Evolutionary conservation across 2,113 vertebrate species (phyloP), one percentile per base, ranked within the genome.

Genomic region (Anarrhichthys ocellatus): DNA sequence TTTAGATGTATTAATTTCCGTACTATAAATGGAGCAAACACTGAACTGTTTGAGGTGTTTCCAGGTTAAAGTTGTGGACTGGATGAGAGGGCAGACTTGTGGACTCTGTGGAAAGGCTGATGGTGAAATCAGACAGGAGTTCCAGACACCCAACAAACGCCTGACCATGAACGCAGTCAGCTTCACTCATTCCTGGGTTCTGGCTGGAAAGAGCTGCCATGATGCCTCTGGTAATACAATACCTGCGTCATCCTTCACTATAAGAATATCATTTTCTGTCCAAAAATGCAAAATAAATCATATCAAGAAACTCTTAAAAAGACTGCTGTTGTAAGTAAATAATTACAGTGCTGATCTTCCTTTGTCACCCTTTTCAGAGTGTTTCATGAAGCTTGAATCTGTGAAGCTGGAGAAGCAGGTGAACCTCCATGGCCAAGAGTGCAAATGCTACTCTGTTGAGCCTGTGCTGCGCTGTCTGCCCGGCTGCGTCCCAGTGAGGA

Each of bases 91-190:
- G 67, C 88, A 96, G 90, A 96, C 94, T 1, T 96, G 94, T 84
- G 96, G 96, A 76, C 86, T 97, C 44, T 97, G 96, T 85, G 96
- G 96, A 91, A 96, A 83, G 66, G 95, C 93, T 6, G 94, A 97
- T 13, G 96, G 94, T 20, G 95, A 97, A 87, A 71, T 82, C 44
- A 92, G 88, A 81, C 89, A 92, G 76, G 96, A 96, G 76, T 96
- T 91, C 70, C 84, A 76, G 63, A 96, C 83, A 6, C 96, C 95
- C 54, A 95, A 88, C 24, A 86, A 93, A 46, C 91, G 90, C 40
- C 2, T 91, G 81, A 87, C 91, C 65, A 94, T 93, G 87, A 93
- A 92, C 72, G 62, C 93, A 62, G 75, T 81, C 73, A 96, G 94
- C 86, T 96, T 93, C 73, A 90, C 89, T 78, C 94, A 96, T 72